phyloP scores from a whole-genome alignment of 1,140 invertebrate species.

The Cydia amplana region DNA sequence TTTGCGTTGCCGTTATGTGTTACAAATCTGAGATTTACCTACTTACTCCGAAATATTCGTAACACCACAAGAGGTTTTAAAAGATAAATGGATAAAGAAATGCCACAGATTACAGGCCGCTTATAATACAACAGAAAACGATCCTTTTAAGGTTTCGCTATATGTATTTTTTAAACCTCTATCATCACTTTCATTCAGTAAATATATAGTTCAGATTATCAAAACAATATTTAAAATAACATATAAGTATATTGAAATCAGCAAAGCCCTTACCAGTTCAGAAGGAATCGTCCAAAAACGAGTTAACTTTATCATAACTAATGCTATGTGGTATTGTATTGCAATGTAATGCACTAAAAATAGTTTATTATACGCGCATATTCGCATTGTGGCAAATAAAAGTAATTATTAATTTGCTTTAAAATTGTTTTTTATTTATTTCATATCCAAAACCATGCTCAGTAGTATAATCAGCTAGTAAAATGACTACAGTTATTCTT shows the following conservation, averaged over 20 bases:
- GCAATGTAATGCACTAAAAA: slow-evolving; percentile 47
- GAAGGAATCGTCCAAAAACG: slow-evolving; percentile 69
- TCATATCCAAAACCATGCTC: neutral
- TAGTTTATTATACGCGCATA: slow-evolving; percentile 57
- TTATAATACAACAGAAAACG: too few species aligned
- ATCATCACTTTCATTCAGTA: neutral
- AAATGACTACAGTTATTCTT: too few species aligned
- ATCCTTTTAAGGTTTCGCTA: neutral
- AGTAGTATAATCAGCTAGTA: neutral
- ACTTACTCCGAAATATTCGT: too few species aligned
- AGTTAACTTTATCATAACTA: slow-evolving; percentile 51
- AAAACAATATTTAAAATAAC: slow-evolving; percentile 1
- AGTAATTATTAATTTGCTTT: slow-evolving; percentile 41
- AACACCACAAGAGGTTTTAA: too few species aligned
- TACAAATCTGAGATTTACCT: too few species aligned
- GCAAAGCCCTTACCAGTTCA: slow-evolving; percentile 71
- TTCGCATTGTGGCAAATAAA: slow-evolving; percentile 45
- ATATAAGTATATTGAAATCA: slow-evolving; percentile 33
- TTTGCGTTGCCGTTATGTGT: too few species aligned
- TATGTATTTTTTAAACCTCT: neutral
- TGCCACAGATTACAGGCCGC: neutral
- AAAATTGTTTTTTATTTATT: slow-evolving; percentile 35
- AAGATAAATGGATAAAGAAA: neutral
- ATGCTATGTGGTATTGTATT: slow-evolving; percentile 51
- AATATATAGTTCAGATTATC: neutral